Evolutionary conservation across 1,140 invertebrate genomes (phyloP).

Genomic region (Caerostris extrusa): DNA sequence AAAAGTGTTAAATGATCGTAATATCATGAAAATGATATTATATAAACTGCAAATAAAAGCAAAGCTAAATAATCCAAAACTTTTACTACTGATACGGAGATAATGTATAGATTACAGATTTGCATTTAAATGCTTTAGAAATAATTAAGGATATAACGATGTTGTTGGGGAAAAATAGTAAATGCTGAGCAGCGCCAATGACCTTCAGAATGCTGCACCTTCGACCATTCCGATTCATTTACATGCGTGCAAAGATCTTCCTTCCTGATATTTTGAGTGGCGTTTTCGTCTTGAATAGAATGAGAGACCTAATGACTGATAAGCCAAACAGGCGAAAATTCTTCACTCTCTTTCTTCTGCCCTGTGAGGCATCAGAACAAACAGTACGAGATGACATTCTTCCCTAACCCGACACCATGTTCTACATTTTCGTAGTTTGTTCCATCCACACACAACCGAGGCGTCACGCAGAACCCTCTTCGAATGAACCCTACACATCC

Average conservation of each 20-base stretch:
- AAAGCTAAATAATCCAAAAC: too few relatives aligned
- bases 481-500: neutral
- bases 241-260: constrained; percentile 17
- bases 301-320: constrained; percentile 32
- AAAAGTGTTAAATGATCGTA: too few relatives aligned
- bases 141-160: too few relatives aligned
- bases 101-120: too few relatives aligned
- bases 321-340: neutral
- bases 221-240: neutral
- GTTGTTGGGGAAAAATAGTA: too few relatives aligned
- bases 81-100: too few relatives aligned
- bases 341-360: neutral
- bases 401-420: constrained; percentile 1
- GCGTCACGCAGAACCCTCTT: neutral
- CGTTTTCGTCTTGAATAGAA: neutral
- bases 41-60: too few relatives aligned
- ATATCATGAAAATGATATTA: too few relatives aligned
- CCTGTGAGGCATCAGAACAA: neutral
- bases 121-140: too few relatives aligned
- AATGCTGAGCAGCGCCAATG: neutral
- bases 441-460: neutral
- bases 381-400: neutral
- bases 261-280: constrained; percentile 1
- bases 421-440: constrained; percentile 34
- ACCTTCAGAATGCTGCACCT: neutral